Evolutionary conservation across 2,888 invertebrate genomes (phyloP).

Genomic region (Caenorhabditis sinica): DNA sequence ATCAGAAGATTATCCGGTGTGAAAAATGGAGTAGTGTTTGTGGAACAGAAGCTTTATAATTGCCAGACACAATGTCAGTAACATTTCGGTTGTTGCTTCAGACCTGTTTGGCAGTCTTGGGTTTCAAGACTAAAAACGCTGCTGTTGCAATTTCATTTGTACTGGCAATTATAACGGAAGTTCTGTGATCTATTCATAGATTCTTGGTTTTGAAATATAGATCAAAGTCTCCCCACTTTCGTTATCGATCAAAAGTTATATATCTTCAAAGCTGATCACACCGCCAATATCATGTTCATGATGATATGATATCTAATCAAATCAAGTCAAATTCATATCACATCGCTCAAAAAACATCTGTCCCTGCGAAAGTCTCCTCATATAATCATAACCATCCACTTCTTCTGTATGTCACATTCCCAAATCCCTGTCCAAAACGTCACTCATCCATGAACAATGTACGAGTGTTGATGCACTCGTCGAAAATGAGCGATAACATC

Average conservation of each 20-base stretch:
- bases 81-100: too few species aligned
- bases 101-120: too few species aligned
- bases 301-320: not conserved
- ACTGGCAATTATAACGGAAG: too few species aligned
- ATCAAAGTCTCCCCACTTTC: not conserved
- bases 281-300: not conserved
- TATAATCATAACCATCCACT: not conserved
- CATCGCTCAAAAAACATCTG: conserved; percentile 18
- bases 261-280: conserved; percentile 4
- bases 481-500: conserved; percentile 50
- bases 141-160: too few species aligned
- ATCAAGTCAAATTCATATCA: not conserved
- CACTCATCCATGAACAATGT: conserved; percentile 49
- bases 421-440: conserved; percentile 29
- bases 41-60: too few species aligned
- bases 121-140: too few species aligned
- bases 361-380: not conserved
- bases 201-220: too few species aligned
- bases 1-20: not conserved
- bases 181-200: too few species aligned
- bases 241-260: not conserved
- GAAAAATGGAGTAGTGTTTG: too few species aligned
- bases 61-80: too few species aligned
- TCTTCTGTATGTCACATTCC: conserved; percentile 21
- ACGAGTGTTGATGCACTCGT: conserved; percentile 29